Evolutionary conservation across 2,888 invertebrate species (phyloP).

Genomic region (Drosophila sordidapex): DNA sequence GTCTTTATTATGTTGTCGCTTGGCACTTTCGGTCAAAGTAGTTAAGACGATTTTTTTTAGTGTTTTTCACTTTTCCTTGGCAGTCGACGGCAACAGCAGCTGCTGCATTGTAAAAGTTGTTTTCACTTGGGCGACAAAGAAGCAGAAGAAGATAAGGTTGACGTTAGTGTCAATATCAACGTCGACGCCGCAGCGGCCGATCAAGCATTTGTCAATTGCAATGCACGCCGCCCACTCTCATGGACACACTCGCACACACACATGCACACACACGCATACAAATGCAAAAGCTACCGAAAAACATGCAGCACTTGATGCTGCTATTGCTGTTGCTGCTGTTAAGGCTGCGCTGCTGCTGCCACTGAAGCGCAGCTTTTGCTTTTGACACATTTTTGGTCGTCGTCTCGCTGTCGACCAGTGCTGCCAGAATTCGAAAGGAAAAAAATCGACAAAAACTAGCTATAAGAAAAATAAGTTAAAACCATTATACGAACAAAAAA

Average conservation of each 20-base stretch:
- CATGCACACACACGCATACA: slow-evolving; percentile 17
- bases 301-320: slow-evolving; percentile 42
- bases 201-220: slow-evolving; percentile 34
- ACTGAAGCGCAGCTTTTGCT: slow-evolving; percentile 71
- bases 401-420: slow-evolving; percentile 16
- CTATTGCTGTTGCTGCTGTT: not conserved
- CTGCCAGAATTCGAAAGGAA: not conserved
- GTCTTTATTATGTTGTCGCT: slow-evolving; percentile 31
- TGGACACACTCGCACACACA: slow-evolving; percentile 12
- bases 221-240: slow-evolving; percentile 41
- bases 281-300: slow-evolving; percentile 26
- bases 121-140: slow-evolving; percentile 61
- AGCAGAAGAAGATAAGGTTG: slow-evolving; percentile 21
- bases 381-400: slow-evolving; percentile 69
- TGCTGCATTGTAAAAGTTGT: slow-evolving; percentile 70
- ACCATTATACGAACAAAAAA: not conserved
- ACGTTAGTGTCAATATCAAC: slow-evolving; percentile 20
- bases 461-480: not conserved
- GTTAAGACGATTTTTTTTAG: slow-evolving; percentile 56
- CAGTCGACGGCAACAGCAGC: slow-evolving; percentile 10
- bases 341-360: slow-evolving; percentile 7
- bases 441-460: not conserved
- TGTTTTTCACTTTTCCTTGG: slow-evolving; percentile 66
- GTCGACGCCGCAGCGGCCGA: slow-evolving; percentile 15
- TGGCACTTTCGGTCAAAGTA: slow-evolving; percentile 42